Base-by-base conservation (phyloP, 2,797 vertebrate species). In the Enteromius thamalakanensis region DNA sequence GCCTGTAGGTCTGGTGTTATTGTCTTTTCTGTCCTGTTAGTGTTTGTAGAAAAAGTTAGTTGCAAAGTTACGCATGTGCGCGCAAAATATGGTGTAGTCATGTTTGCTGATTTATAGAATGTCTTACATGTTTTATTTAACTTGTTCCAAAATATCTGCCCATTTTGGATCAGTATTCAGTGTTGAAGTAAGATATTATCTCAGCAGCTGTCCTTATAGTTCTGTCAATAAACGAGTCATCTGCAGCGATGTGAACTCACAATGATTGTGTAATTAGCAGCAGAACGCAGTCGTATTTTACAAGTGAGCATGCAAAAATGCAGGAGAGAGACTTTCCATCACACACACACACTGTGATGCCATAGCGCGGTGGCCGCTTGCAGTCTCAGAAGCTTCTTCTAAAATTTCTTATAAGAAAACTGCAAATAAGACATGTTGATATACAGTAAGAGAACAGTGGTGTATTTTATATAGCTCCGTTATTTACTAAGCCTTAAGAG, bases 231-330 rank as follows among this genome's bases (percentile, higher is more conserved):
- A 78, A 67, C 19, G 11, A 65, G 65, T 67, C 29, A 53, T 68
- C 7, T 64, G 62, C 64, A 67, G 45, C 12, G 9, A 19, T 34
- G 62, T 4, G 6, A 53, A 49, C 29, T 32, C 29, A 37, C 45
- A 53, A 32, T 40, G 62, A 68, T 53, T 79, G 47, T 68, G 62
- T 68, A 79, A 79, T 68, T 68, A 68, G 32, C 77, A 78, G 42
- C 42, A 65, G 76, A 78, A 32, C 19, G 11, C 42, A 53, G 32
- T 68, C 77, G 26, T 68, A 67, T 79, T 78, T 68, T 68, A 51
- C 45, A 53, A 37, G 62, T 12, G 8, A 53, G 29, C 1, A 0
- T 53, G 77, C 62, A 79, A 37, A 47, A n/a, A 68, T 53, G 76
- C 62, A 79, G 19, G 23, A 49, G 47, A 49, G 45, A 68, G 77